These are phyloP conservation scores for Neoitamus cyanurus DNA, from an alignment of 2,888 invertebrate genomes.

Conservation along the genomic window DNA sequence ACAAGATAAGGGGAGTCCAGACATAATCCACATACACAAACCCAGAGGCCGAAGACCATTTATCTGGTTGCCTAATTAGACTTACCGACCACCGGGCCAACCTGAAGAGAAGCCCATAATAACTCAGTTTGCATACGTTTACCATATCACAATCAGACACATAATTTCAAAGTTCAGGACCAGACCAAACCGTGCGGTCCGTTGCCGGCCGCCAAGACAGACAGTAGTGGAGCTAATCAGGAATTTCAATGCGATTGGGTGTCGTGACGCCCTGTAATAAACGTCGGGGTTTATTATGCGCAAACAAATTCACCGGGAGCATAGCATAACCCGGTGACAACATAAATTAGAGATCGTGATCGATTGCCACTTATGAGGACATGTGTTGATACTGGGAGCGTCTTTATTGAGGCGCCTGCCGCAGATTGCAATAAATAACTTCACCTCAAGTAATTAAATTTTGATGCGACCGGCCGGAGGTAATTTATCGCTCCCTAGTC, in stretches of 20 bases:
- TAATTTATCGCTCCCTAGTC: constrained; percentile 11
- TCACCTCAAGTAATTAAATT: constrained; percentile 43
- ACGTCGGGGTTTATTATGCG: constrained; percentile 9
- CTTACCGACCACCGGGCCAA: background rate
- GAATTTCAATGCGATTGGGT: background rate
- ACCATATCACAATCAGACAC: constrained; percentile 7
- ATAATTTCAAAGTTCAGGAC: background rate
- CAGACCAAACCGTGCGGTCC: background rate
- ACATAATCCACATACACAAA: background rate
- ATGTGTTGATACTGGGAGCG: constrained; percentile 29
- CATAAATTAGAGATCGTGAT: constrained; percentile 43
- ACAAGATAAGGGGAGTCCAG: background rate
- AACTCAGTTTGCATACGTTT: background rate
- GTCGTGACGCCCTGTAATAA: background rate
- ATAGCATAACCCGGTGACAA: constrained; percentile 30
- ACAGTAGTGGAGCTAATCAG: background rate
- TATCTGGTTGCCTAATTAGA: background rate
- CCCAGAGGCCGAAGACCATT: background rate
- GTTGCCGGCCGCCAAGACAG: background rate
- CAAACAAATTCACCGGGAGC: background rate
- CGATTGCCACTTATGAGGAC: constrained; percentile 17
- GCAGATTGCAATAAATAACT: constrained; percentile 30
- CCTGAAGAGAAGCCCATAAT: background rate
- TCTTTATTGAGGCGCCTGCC: background rate
- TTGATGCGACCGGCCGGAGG: constrained; percentile 25